Conservation (phyloP, 1,140 invertebrate species). For the Lordiphosa collinella region DNA sequence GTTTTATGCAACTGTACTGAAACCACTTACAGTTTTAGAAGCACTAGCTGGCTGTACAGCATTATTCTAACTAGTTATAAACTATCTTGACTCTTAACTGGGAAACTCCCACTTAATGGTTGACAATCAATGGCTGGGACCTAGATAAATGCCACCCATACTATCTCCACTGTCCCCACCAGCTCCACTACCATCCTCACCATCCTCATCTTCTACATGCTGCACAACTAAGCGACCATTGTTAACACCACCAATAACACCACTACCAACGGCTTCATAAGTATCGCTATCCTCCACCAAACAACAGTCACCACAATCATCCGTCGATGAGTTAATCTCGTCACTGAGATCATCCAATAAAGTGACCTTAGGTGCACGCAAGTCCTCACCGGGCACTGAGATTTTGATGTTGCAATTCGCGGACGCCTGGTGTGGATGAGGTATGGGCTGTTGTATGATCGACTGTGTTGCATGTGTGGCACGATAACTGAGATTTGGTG, state of each 20-base stretch:
- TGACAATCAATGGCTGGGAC: constrained; percentile 53
- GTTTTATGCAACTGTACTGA: not conserved
- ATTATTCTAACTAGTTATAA: no score
- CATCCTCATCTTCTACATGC: constrained; percentile 18
- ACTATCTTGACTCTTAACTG: constrained; percentile 9
- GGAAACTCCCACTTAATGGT: constrained; percentile 54
- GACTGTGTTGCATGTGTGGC: constrained; percentile 38
- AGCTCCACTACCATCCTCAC: constrained; percentile 31
- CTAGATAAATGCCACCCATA: constrained; percentile 53
- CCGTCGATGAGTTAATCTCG: constrained; percentile 59
- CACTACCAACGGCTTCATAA: constrained; percentile 48
- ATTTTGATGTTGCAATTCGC: constrained; percentile 65
- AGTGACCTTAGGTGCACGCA: constrained; percentile 65
- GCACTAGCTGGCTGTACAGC: not conserved
- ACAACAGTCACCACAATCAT: constrained; percentile 65
- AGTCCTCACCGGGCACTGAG: constrained; percentile 47
- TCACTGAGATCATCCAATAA: constrained; percentile 67
- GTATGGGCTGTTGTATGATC: constrained; percentile 60
- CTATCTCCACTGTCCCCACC: constrained; percentile 59
- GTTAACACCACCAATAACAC: constrained; percentile 14
- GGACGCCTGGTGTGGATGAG: constrained; percentile 28
- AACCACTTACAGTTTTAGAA: not conserved
- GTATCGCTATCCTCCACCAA: constrained; percentile 67
- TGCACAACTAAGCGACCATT: constrained; percentile 6
- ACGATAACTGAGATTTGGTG: constrained; percentile 61